Base-by-base conservation (phyloP, 1,140 invertebrate genomes). In the Asbolus verrucosus region DNA sequence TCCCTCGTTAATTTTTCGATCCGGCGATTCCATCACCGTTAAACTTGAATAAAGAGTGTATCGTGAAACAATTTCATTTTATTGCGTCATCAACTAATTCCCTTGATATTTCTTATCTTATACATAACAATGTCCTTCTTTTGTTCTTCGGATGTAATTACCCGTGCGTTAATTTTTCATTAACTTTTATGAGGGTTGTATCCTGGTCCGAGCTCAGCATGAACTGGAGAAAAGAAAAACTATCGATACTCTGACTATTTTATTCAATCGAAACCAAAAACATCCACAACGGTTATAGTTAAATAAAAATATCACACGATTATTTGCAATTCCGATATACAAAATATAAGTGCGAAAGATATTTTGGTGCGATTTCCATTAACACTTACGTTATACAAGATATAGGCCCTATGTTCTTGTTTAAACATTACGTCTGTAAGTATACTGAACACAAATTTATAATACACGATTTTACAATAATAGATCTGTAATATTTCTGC, bases 271-370 rank as follows among this genome's bases (percentile, higher is more conserved):
- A 27, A 54, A 54, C 21, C 3, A 13, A 54, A 54, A 54, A 54
- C 46, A 54, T 54, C 14, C 21, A 54, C 46, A 54, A 54, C 9
- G 21, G 14, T 24, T 54, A 54, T 27, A 30, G 21, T 6, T 54
- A 27, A 54, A 36, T 13, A 43, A 66, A 50, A 66, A 66, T 67
- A 67, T 67, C 59, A 63, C 54, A 63, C 67, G 38, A 33, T 54
- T 63, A 63, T 63, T 39, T 39, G 16, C 39, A 50, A 63, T 69
- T 59, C 41, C 36, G 27, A 31, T 69, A 69, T 69, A 69, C 60
- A 69, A 69, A 69, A 69, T 69, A 69, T 69, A 69, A n/a, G 67
- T 69, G 54, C 65, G 33, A 46, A 60, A 67, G 18, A 38, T 60
- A 67, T 54, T 67, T 59, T 67, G 43, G 27, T 50, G 65, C 41